A percentile compares a stretch with the other conserved stretches of the same genome.
Evolutionary conservation across 2,888 invertebrate species (phyloP).

Genomic region (Thymelicus sylvestris): DNA sequence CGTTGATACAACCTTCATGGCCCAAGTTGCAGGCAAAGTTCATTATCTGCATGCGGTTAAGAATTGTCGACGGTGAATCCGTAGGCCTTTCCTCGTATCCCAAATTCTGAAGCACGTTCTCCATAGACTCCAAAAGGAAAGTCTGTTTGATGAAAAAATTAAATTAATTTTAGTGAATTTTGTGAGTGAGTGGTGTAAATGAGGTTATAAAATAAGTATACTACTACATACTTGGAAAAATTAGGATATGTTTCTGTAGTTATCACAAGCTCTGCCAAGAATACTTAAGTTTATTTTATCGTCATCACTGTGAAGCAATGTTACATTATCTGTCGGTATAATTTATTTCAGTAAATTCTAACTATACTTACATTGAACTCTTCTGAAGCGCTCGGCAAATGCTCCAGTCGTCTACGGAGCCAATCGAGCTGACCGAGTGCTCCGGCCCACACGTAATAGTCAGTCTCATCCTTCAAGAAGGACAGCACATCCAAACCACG

Average conservation of each 20-base stretch:
- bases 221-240: too few relatives aligned
- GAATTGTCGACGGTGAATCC: slow-evolving; percentile 83
- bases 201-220: too few relatives aligned
- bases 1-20: slow-evolving; percentile 82
- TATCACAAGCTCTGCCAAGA: neutral
- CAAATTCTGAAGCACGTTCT: slow-evolving; percentile 73
- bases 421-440: slow-evolving; percentile 83
- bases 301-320: too few relatives aligned
- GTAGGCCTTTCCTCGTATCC: slow-evolving; percentile 73
- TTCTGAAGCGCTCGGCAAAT: slow-evolving; percentile 59
- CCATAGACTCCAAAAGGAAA: slow-evolving; percentile 76
- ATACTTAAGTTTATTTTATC: neutral
- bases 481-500: slow-evolving; percentile 86
- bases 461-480: slow-evolving; percentile 87
- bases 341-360: too few relatives aligned
- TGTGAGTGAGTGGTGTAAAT: too few relatives aligned
- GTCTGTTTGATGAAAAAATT: slow-evolving; percentile 52
- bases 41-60: slow-evolving; percentile 85
- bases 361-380: slow-evolving; percentile 62
- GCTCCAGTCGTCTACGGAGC: slow-evolving; percentile 70
- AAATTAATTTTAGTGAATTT: neutral
- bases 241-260: neutral
- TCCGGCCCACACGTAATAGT: slow-evolving; percentile 91
- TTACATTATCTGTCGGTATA: too few relatives aligned
- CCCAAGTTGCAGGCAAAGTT: slow-evolving; percentile 87